phyloP scores from a whole-genome alignment of 2,113 vertebrate species.

The Macquaria australasica region DNA sequence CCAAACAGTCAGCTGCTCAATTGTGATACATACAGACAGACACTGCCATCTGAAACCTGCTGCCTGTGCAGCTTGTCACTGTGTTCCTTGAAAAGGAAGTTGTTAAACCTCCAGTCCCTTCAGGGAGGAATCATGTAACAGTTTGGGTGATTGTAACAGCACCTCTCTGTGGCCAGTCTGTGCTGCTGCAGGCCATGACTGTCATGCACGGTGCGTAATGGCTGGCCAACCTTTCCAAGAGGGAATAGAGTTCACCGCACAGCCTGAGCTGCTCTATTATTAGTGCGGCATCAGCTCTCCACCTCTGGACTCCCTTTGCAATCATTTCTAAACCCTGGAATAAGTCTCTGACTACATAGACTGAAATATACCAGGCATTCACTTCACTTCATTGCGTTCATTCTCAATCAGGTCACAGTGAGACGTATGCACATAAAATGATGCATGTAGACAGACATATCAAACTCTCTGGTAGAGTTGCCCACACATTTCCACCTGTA shows the following conservation, averaged over 20 bases:
- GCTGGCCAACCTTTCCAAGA: slow-evolving; percentile 52
- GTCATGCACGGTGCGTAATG: slow-evolving; percentile 1
- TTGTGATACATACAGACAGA: slow-evolving; percentile 42
- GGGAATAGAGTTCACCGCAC: slow-evolving; percentile 36
- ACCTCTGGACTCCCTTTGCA: slow-evolving; percentile 40
- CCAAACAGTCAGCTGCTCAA: slow-evolving; percentile 36
- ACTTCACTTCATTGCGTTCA: neutral
- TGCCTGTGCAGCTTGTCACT: slow-evolving; percentile 51
- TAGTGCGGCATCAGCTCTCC: slow-evolving; percentile 50
- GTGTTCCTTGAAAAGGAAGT: slow-evolving; percentile 62
- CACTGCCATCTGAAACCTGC: slow-evolving; percentile 53
- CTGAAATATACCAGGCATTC: slow-evolving; percentile 16
- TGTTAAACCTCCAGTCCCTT: slow-evolving; percentile 43
- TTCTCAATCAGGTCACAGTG: slow-evolving; percentile 18
- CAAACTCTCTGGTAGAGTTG: slow-evolving; percentile 81
- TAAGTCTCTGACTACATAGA: slow-evolving; percentile 10
- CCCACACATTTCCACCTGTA: slow-evolving; percentile 55
- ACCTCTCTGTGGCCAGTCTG: slow-evolving; percentile 70
- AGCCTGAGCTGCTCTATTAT: slow-evolving; percentile 60
- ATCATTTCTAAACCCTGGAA: slow-evolving; percentile 23
- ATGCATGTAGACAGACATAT: slow-evolving; percentile 41
- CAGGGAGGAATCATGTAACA: slow-evolving; percentile 39
- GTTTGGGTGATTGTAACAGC: slow-evolving; percentile 34
- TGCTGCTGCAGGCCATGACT: slow-evolving; percentile 58
- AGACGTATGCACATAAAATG: slow-evolving; percentile 40